These are phyloP conservation scores for Parelbella ahira DNA, from an alignment of 2,888 invertebrate genomes.

Conservation along the genomic window DNA sequence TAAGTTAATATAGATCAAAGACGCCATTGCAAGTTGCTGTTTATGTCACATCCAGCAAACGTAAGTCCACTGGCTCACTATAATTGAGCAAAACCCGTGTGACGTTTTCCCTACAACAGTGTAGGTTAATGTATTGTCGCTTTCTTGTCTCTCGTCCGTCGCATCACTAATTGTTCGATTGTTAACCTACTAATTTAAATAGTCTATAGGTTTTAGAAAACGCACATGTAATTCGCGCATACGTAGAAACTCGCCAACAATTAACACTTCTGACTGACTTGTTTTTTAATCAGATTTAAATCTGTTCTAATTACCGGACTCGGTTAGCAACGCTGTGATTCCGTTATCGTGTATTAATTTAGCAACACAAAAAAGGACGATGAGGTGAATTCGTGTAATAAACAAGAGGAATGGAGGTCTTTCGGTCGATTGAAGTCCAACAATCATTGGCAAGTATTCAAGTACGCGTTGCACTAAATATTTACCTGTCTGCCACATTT, in stretches of 20 bases:
- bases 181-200: conserved; percentile 74
- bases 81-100: conserved; percentile 72
- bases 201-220: conserved; percentile 55
- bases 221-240: conserved; percentile 41
- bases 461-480: conserved; percentile 69
- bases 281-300: conserved; percentile 43
- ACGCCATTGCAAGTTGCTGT: too few relatives aligned
- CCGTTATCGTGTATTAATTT: conserved; percentile 29
- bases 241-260: conserved; percentile 39
- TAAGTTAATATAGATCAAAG: too few relatives aligned
- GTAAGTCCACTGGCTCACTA: conserved; percentile 45
- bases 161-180: conserved; percentile 71
- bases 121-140: conserved; percentile 71
- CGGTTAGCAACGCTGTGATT: conserved; percentile 19
- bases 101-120: conserved; percentile 70
- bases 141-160: conserved; percentile 64
- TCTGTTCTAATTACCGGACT: conserved; percentile 20
- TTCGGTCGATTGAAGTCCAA: conserved; percentile 63
- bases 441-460: conserved; percentile 71
- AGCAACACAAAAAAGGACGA: conserved; percentile 34
- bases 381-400: conserved; percentile 53
- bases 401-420: conserved; percentile 61
- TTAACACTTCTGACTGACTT: conserved; percentile 49
- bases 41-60: conserved; percentile 33
- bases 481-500: conserved; percentile 66